A percentile compares a stretch with the other conserved stretches of the same genome.
These are phyloP conservation scores for Melanostoma scalare DNA, from an alignment of 2,888 invertebrate genomes.

Conservation along the genomic window DNA sequence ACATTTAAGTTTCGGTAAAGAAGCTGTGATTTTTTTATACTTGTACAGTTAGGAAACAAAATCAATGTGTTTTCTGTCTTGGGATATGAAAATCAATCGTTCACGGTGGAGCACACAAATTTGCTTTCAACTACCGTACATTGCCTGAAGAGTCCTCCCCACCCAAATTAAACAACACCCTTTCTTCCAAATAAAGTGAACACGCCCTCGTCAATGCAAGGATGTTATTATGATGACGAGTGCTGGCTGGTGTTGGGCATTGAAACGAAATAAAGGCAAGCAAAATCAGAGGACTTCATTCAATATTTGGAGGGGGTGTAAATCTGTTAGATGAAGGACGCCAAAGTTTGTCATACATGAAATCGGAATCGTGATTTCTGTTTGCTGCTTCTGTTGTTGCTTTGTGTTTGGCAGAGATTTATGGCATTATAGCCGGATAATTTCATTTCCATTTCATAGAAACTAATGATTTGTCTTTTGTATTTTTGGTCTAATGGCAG, in stretches of 20 bases:
- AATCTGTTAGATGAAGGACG: conserved; percentile 30
- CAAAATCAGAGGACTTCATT: background rate
- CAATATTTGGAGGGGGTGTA: background rate
- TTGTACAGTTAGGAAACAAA: no score
- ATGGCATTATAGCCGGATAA: conserved; percentile 42
- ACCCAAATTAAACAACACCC: background rate
- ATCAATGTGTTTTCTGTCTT: no score
- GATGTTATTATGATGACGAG: background rate
- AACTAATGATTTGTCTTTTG: conserved; percentile 4
- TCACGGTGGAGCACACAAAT: no score
- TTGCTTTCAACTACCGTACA: no score
- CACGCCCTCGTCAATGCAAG: background rate
- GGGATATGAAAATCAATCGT: no score
- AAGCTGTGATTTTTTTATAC: no score
- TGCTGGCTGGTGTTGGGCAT: background rate
- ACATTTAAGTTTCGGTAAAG: no score
- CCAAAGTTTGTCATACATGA: conserved; percentile 42
- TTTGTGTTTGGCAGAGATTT: conserved; percentile 32
- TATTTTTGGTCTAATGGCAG: background rate
- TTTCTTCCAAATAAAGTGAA: background rate
- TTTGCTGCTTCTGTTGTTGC: conserved; percentile 11
- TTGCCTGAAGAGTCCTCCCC: no score
- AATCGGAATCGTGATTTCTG: conserved; percentile 47
- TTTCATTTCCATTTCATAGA: conserved; percentile 36
- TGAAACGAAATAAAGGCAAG: background rate